Percentiles rank a stretch among this genome's conserved stretches.
Evolutionary conservation across 2,797 vertebrate genomes (phyloP).

Genomic region (Coregonus ussuriensis): DNA sequence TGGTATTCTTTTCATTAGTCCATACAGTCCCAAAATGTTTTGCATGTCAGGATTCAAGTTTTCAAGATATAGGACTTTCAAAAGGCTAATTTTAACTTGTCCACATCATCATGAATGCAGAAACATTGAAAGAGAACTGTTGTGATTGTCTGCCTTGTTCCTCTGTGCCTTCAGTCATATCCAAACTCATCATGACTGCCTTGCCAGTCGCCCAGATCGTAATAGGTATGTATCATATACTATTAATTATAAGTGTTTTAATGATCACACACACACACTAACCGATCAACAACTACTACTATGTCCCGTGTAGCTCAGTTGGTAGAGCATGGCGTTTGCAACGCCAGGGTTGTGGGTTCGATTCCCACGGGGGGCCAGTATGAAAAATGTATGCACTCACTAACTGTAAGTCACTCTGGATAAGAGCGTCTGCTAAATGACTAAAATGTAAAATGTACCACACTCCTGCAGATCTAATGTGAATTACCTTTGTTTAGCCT

Average conservation of each 20-base stretch:
- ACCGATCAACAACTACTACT: no score
- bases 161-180: conserved; percentile 39
- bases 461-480: background rate
- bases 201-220: conserved; percentile 49
- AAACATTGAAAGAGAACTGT: background rate
- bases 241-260: background rate
- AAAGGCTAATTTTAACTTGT: background rate
- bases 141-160: conserved; percentile 1
- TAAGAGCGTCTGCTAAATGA: no score
- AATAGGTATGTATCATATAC: conserved; percentile 46
- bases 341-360: no score
- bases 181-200: conserved; percentile 44
- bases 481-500: background rate
- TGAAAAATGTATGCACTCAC: no score
- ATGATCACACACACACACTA: background rate
- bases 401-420: no score
- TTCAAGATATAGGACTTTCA: background rate
- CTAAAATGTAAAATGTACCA: no score
- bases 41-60: no score
- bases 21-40: no score
- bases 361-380: no score
- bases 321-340: no score
- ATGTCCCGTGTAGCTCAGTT: no score
- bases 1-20: no score
- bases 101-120: background rate